Evolutionary conservation across 1,140 invertebrate species (phyloP).

Genomic region (Bombus fervidus): DNA sequence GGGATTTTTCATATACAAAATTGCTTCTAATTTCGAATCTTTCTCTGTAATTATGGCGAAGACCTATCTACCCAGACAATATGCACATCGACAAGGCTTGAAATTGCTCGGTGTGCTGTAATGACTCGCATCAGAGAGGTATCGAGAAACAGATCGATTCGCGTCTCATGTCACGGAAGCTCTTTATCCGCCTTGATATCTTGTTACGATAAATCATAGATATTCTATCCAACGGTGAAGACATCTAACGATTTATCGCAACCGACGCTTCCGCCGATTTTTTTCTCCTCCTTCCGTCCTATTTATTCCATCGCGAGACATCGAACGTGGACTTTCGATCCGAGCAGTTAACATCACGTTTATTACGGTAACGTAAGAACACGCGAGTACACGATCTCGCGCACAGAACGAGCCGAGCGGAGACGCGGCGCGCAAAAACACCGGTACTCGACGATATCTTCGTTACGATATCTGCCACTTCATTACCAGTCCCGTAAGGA

Average conservation of each 20-base stretch:
- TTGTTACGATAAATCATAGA: constrained; percentile 7
- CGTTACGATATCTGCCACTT: constrained; percentile 41
- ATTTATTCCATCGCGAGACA: background rate
- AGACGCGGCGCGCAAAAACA: constrained; percentile 6
- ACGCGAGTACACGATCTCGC: background rate
- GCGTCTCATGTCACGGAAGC: background rate
- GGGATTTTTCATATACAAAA: too few relatives aligned
- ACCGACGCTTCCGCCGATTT: background rate
- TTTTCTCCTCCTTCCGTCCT: background rate
- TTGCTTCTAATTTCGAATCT: too few relatives aligned
- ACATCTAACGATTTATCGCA: background rate
- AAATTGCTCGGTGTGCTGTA: background rate
- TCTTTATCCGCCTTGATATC: background rate
- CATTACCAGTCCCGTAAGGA: constrained; percentile 42
- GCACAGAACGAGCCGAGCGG: background rate
- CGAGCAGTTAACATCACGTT: background rate
- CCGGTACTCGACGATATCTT: constrained; percentile 20
- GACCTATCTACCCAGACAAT: too few relatives aligned
- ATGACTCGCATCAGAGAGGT: background rate
- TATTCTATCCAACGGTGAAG: background rate
- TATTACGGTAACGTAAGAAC: background rate
- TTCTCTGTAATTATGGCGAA: too few relatives aligned
- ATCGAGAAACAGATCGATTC: background rate
- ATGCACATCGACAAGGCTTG: background rate
- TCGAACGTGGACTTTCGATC: background rate